phyloP scores from a whole-genome alignment of 37 sponge, comb jelly and placozoan species.

The Haliclona indistincta region DNA sequence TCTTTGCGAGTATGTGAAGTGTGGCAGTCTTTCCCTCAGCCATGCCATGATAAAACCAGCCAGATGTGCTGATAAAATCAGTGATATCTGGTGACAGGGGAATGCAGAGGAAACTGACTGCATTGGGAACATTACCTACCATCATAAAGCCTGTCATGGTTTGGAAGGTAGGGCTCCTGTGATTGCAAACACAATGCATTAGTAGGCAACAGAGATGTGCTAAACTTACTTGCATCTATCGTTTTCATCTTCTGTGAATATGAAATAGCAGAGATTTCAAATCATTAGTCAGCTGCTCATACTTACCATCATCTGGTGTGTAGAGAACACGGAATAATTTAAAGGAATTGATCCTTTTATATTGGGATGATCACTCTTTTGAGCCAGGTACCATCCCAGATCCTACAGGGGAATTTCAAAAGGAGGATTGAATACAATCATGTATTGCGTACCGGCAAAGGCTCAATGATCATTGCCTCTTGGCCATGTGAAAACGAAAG shows the following conservation, averaged over 20 bases:
- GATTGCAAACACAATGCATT: neutral
- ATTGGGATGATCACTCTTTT: slow-evolving; percentile 35
- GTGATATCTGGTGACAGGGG: slow-evolving; percentile 40
- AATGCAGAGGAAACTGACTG: neutral
- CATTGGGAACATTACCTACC: slow-evolving; percentile 15
- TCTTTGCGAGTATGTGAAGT: slow-evolving; percentile 55
- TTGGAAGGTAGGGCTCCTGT: slow-evolving; percentile 14
- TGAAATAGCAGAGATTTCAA: neutral
- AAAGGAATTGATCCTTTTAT: slow-evolving; percentile 62
- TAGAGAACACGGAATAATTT: slow-evolving; percentile 65
- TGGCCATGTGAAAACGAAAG: neutral
- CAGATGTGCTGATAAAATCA: slow-evolving; percentile 67
- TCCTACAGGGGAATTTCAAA: slow-evolving; percentile 30
- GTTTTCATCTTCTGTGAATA: neutral
- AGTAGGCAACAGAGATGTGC: no score
- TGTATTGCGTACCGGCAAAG: neutral
- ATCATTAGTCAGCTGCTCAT: no score
- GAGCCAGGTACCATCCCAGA: slow-evolving; percentile 72
- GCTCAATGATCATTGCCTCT: neutral
- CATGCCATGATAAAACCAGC: slow-evolving; percentile 66
- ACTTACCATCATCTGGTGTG: slow-evolving; percentile 64
- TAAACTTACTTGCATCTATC: no score
- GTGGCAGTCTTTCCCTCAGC: slow-evolving; percentile 57
- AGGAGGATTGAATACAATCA: neutral
- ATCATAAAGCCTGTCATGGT: slow-evolving; percentile 56